Evolutionary conservation across 2,113 vertebrate species (phyloP).

Genomic region (Oceanodroma tethys): DNA sequence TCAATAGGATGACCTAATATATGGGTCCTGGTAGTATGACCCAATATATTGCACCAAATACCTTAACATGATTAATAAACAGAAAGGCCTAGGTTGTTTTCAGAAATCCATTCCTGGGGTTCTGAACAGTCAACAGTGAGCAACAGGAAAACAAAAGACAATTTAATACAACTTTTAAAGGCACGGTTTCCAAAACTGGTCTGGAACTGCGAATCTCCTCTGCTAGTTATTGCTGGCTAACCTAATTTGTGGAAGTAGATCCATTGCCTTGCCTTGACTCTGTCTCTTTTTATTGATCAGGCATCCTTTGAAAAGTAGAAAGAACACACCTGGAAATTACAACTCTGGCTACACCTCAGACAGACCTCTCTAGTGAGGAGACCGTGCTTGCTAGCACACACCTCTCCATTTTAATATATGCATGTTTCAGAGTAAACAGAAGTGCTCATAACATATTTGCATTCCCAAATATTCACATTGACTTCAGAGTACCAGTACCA

Average conservation of each 20-base stretch:
- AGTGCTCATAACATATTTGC: not conserved
- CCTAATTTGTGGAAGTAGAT: not conserved
- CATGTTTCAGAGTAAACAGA: not conserved
- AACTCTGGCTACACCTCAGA: not conserved
- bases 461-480: constrained; percentile 5
- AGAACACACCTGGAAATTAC: not conserved
- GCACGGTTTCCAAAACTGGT: not conserved
- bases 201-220: not conserved
- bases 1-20: not conserved
- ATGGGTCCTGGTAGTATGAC: not conserved
- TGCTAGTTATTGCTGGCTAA: not conserved
- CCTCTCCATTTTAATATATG: not conserved
- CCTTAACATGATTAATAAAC: not conserved
- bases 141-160: not conserved
- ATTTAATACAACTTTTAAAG: not conserved
- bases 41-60: not conserved
- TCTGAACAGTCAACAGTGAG: not conserved
- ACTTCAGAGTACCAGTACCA: not conserved
- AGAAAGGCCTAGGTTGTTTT: not conserved
- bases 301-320: not conserved
- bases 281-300: not conserved
- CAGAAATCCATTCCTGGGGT: not conserved
- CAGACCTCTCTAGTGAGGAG: not conserved
- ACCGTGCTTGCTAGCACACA: not conserved
- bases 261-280: not conserved